Conservation (phyloP, 1,140 invertebrate species). For the Drosophila teissieri region DNA sequence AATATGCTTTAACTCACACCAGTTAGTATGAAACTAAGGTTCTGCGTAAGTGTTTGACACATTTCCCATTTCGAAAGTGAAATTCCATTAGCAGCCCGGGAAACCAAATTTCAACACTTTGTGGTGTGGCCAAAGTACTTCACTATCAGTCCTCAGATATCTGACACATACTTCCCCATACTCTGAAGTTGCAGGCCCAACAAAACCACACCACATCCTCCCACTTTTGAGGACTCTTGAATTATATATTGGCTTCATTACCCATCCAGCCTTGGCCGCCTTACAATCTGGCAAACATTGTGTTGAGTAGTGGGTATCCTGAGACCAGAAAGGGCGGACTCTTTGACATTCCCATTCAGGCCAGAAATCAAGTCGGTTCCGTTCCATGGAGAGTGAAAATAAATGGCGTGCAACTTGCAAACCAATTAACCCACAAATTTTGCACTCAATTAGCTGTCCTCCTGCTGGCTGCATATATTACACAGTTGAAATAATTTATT, state of each 20-base stretch:
- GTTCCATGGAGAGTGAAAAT: slow-evolving; percentile 37
- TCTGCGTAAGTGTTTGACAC: not conserved
- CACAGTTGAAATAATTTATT: slow-evolving; percentile 49
- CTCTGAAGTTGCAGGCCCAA: slow-evolving; percentile 5
- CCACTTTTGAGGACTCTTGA: slow-evolving; percentile 42
- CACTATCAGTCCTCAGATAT: slow-evolving; percentile 6
- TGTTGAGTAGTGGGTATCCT: slow-evolving; percentile 29
- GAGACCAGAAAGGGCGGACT: slow-evolving; percentile 1
- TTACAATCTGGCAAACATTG: slow-evolving; percentile 68
- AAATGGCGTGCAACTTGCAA: slow-evolving; percentile 67
- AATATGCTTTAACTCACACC: too few species aligned
- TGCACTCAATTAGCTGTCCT: slow-evolving; percentile 66
- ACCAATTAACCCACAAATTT: slow-evolving; percentile 74
- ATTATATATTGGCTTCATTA: slow-evolving; percentile 69
- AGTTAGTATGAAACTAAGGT: not conserved
- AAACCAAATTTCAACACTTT: slow-evolving; percentile 29
- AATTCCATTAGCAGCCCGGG: slow-evolving; percentile 17
- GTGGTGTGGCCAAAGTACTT: slow-evolving; percentile 25
- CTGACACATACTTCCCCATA: slow-evolving; percentile 8
- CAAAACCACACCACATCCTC: slow-evolving; percentile 29
- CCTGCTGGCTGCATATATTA: slow-evolving; percentile 20
- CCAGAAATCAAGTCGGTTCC: slow-evolving; percentile 16
- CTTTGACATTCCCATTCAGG: slow-evolving; percentile 18
- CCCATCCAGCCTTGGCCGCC: slow-evolving; percentile 67
- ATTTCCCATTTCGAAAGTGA: slow-evolving; percentile 15